Base-by-base conservation (phyloP, 2,113 vertebrate genomes). In the Larimichthys polyactis region DNA sequence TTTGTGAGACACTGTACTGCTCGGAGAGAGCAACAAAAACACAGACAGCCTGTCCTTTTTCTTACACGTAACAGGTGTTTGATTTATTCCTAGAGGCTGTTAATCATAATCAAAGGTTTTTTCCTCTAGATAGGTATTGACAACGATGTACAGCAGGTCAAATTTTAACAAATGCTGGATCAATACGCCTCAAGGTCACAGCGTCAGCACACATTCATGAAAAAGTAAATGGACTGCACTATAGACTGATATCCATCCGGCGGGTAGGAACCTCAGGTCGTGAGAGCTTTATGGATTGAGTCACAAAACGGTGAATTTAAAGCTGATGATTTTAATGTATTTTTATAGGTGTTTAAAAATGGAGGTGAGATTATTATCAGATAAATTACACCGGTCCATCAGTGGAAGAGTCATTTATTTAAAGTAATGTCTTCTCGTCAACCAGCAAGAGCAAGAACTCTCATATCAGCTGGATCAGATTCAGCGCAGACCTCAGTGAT, bases 271-370 rank as follows among this genome's bases (percentile, higher is more conserved):
- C 29, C 64, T 67, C 51, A 36, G 52, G 82, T 84, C 85, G 54
- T 65, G 67, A 8, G 10, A 68, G 68, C 83, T 90, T 90, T 87
- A 89, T 87, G 27, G 65, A 79, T 83, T 60, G 24, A 6, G 55
- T 66, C 79, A 40, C 46, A 27, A 76, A 65, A 66, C 68, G 72
- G 63, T 90, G 73, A 88, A 90, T 90, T 72, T 81, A 43, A 83
- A 86, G 66, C 49, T 44, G 79, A 77, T 83, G 81, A 89, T 86
- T 90, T 85, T 77, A 20, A 85, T 81, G 79, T 88, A 85, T 74
- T 89, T 88, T 88, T 87, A 87, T 86, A 16, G 71, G 79, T 74
- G 71, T 83, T 90, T 89, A 87, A 87, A 90, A 89, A 89, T 65
- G 63, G 79, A 92, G 79, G 77, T 71, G 44, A 83, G 78, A 83